A percentile compares a stretch with the other conserved stretches of the same genome.
Evolutionary conservation across 2,113 vertebrate species (phyloP).

Genomic region (Heliornis fulica): DNA sequence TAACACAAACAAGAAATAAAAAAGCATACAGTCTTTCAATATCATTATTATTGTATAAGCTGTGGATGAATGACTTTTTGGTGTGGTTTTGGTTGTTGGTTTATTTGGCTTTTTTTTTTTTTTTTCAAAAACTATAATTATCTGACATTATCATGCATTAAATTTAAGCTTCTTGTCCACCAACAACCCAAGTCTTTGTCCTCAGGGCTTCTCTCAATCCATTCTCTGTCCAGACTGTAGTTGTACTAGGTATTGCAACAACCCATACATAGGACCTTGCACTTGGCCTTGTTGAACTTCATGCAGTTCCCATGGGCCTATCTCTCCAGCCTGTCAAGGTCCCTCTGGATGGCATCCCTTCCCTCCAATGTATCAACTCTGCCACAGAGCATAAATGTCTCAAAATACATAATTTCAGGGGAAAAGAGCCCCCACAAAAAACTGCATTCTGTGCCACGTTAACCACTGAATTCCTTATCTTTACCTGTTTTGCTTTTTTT

Average conservation of each 20-base stretch:
- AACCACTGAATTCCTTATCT: not conserved
- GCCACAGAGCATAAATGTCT: not conserved
- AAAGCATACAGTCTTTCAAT: not conserved
- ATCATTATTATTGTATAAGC: not conserved
- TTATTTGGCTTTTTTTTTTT: not conserved
- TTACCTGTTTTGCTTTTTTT: not conserved
- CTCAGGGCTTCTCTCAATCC: no score
- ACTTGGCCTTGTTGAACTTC: no score
- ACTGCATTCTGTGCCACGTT: rapidly evolving
- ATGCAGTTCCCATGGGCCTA: no score
- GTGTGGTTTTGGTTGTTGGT: no score
- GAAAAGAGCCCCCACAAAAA: not conserved
- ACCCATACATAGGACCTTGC: no score
- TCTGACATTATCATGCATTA: not conserved
- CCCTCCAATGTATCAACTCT: no score
- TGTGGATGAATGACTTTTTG: not conserved
- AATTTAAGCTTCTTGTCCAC: not conserved
- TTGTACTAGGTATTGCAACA: no score
- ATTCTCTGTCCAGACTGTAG: no score
- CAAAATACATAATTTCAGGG: not conserved
- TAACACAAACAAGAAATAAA: not conserved
- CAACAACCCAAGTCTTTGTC: no score
- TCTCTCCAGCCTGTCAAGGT: no score
- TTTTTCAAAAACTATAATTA: not conserved
- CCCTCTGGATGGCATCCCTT: no score